phyloP scores from a whole-genome alignment of 2,113 vertebrate genomes.

The Nothocercus nigrocapillus region DNA sequence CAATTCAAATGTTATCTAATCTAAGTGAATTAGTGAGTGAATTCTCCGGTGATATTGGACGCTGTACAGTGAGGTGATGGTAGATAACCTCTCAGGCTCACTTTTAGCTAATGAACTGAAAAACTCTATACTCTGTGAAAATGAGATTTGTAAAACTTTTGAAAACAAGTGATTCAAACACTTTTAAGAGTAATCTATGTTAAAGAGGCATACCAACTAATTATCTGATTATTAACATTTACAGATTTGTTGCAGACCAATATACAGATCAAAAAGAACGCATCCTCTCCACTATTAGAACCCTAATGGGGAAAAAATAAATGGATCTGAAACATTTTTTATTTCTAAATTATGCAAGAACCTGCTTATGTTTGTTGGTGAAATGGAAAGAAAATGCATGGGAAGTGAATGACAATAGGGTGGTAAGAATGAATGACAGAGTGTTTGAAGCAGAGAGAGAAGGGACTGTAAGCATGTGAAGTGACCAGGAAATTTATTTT shows the following conservation, averaged over 20 bases:
- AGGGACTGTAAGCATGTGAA: not conserved
- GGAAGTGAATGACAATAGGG: rapidly evolving
- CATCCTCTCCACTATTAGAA: not conserved
- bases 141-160: not conserved
- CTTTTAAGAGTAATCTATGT: not conserved
- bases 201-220: not conserved
- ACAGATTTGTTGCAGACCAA: not conserved
- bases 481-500: not conserved
- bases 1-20: slow-evolving; percentile 3
- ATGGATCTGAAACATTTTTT: not conserved
- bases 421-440: not conserved
- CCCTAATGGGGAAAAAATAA: not conserved
- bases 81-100: not conserved
- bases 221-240: not conserved
- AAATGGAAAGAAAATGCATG: not conserved
- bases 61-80: not conserved
- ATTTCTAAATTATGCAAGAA: not conserved
- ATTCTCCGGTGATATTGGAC: not conserved
- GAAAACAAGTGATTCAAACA: not conserved
- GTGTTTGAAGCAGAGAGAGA: not conserved
- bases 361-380: not conserved
- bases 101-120: not conserved
- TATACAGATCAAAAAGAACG: not conserved
- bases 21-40: slow-evolving; percentile 11
- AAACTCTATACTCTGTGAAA: not conserved